Evolutionary conservation across 2,113 vertebrate species (phyloP).

Genomic region (Malurus elegans): DNA sequence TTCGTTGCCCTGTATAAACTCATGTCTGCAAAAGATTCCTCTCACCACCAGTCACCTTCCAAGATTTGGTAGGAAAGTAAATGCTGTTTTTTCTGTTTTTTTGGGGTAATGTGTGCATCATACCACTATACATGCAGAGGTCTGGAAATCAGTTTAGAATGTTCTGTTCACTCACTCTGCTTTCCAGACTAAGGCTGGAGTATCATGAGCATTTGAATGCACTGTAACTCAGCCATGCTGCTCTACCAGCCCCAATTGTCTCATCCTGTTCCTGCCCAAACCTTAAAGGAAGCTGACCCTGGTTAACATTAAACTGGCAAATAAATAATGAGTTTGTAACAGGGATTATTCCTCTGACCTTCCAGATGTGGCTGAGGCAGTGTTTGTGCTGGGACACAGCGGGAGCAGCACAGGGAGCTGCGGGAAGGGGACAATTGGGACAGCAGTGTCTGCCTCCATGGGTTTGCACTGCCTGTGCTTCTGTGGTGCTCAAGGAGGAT

Average conservation of each 20-base stretch:
- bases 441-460: neutral
- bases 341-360: neutral
- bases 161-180: neutral
- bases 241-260: rapidly evolving
- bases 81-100: neutral
- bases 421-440: neutral
- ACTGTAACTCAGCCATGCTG: neutral
- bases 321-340: neutral
- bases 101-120: neutral
- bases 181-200: neutral
- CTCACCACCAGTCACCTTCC: neutral
- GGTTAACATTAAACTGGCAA: neutral
- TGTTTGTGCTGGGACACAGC: neutral
- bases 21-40: neutral
- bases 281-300: neutral
- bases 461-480: neutral
- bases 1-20: neutral
- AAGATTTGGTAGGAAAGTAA: neutral
- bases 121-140: neutral
- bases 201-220: neutral
- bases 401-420: neutral
- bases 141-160: neutral
- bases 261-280: neutral
- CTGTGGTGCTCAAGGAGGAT: neutral
- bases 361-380: neutral